A percentile compares a stretch with the other conserved stretches of the same genome.
phyloP scores from a whole-genome alignment of 2,888 invertebrate species.

The Epinotia ramella region DNA sequence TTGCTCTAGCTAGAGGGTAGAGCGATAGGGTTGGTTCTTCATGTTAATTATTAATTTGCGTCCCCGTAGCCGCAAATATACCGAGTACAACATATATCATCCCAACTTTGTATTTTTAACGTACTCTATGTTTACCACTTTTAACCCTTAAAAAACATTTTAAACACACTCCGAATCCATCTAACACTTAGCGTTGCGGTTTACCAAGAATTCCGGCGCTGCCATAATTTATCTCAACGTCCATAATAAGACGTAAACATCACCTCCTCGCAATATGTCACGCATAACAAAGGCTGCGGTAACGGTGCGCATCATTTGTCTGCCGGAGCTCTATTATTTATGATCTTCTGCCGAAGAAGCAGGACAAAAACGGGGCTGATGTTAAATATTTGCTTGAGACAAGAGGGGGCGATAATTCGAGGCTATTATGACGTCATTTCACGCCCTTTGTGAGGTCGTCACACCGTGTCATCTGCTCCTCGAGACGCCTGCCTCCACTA shows the following conservation, averaged over 20 bases:
- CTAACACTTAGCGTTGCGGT: conserved; percentile 49
- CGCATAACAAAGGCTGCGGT: conserved; percentile 78
- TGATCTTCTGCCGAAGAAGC: conserved; percentile 78
- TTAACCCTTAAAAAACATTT: conserved; percentile 12
- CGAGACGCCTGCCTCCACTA: conserved; percentile 83
- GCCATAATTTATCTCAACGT: conserved; percentile 67
- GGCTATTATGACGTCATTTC: conserved; percentile 85
- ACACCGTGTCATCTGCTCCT: conserved; percentile 84
- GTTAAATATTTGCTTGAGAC: conserved; percentile 85
- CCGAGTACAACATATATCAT: neutral
- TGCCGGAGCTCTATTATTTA: conserved; percentile 80
- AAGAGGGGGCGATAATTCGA: conserved; percentile 85
- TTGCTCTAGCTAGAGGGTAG: too few relatives aligned
- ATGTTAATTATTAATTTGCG: too few relatives aligned
- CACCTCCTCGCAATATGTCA: conserved; percentile 80
- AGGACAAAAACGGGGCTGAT: conserved; percentile 80
- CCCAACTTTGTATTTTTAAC: neutral
- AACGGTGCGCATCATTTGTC: conserved; percentile 83
- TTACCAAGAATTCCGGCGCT: conserved; percentile 61
- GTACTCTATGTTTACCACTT: neutral
- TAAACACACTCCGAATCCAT: conserved; percentile 34
- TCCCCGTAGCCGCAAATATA: too few relatives aligned
- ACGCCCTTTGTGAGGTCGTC: conserved; percentile 84
- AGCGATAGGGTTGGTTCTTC: too few relatives aligned
- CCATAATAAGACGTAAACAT: conserved; percentile 84